Evolutionary conservation across 2,113 vertebrate genomes (phyloP).

Genomic region (Paradisaea rubra): DNA sequence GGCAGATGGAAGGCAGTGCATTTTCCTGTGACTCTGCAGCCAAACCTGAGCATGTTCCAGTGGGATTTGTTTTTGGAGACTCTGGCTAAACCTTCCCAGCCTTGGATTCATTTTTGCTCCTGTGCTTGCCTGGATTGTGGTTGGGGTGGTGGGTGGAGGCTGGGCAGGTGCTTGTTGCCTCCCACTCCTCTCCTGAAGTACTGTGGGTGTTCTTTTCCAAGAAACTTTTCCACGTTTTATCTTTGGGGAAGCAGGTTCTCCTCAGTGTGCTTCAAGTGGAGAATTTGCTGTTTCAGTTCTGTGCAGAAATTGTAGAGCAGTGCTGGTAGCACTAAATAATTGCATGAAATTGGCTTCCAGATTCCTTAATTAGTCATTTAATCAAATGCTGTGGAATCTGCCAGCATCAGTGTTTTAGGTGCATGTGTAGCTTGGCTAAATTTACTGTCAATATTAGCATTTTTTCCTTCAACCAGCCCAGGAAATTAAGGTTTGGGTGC

Average conservation of each 20-base stretch:
- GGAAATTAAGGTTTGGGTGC: not conserved
- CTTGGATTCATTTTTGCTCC: not conserved
- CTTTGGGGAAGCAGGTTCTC: not conserved
- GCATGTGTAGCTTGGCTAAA: not conserved
- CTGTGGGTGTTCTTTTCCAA: not conserved
- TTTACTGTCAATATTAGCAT: not conserved
- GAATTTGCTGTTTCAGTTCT: not conserved
- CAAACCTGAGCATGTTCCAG: not conserved
- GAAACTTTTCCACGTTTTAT: not conserved
- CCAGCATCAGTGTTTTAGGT: not conserved
- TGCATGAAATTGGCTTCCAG: not conserved
- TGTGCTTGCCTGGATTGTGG: not conserved
- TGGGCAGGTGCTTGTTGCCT: not conserved
- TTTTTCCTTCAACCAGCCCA: not conserved
- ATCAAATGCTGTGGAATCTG: not conserved
- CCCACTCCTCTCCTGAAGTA: not conserved
- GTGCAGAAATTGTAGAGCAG: not conserved
- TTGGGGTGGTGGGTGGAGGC: not conserved
- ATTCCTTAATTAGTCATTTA: not conserved
- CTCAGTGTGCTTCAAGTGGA: not conserved
- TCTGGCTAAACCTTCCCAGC: rapidly evolving
- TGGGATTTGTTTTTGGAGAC: not conserved
- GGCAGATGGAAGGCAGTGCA: not conserved
- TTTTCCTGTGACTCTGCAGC: not conserved
- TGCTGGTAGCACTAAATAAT: not conserved